Evolutionary conservation across 2,888 invertebrate species (phyloP).

Genomic region (Orchesellides sinensis): DNA sequence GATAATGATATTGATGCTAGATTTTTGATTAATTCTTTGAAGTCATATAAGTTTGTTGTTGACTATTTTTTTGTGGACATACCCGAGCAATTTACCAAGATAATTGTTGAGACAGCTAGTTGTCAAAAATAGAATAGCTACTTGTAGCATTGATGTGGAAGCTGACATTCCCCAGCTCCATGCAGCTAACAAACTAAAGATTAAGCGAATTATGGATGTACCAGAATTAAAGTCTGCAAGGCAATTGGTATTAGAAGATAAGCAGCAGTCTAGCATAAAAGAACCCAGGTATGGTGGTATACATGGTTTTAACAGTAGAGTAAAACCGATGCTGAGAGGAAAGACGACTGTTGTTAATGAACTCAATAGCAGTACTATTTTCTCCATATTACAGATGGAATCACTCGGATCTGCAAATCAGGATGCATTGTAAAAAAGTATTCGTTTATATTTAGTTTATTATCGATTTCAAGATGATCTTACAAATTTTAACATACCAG

Average conservation of each 20-base stretch:
- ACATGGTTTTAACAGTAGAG: background rate
- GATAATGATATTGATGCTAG: background rate
- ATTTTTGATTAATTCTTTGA: too few species aligned
- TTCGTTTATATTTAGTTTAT: background rate
- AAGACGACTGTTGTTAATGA: background rate
- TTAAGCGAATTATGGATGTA: background rate
- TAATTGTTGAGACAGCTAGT: conserved; percentile 1
- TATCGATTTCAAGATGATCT: too few species aligned
- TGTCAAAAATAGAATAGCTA: background rate
- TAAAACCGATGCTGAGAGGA: background rate
- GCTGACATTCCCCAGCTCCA: conserved; percentile 2
- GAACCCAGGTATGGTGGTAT: conserved; percentile 12
- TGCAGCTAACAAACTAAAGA: background rate
- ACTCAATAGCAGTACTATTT: background rate
- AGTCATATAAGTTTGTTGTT: background rate
- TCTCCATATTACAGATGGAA: background rate
- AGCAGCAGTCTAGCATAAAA: background rate
- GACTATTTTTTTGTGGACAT: background rate
- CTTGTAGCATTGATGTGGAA: background rate
- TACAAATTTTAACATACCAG: background rate
- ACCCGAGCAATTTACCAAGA: background rate
- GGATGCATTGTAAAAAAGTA: background rate
- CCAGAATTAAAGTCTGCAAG: background rate
- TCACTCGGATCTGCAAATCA: too few species aligned
- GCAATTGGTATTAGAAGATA: background rate